These are phyloP conservation scores for Heliangelus exortis DNA, from an alignment of 2,797 vertebrate species.

Conservation along the genomic window DNA sequence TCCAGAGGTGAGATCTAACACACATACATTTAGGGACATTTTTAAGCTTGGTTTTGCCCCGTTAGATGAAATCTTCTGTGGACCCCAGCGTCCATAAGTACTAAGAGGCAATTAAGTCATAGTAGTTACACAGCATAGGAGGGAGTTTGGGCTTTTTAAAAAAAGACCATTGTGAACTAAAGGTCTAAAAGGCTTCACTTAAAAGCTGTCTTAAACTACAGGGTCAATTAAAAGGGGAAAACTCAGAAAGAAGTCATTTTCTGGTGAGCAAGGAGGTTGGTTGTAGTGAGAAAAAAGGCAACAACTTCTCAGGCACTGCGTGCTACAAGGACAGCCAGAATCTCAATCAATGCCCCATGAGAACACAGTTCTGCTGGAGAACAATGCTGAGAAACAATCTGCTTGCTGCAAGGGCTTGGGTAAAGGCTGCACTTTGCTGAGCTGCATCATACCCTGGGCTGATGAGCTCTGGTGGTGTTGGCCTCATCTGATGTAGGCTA, in stretches of 20 bases:
- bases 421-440: not conserved
- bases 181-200: not conserved
- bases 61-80: rapidly evolving
- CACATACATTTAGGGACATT: not conserved
- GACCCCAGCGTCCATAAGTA: not conserved
- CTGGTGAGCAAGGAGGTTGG: not conserved
- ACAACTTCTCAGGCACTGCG: not conserved
- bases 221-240: not conserved
- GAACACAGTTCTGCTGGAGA: not conserved
- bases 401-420: not conserved
- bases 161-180: not conserved
- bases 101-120: not conserved
- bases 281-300: not conserved
- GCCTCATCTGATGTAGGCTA: not conserved
- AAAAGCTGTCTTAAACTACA: not conserved
- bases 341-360: not conserved
- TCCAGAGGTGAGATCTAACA: not conserved
- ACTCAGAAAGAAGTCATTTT: not conserved
- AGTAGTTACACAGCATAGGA: not conserved
- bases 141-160: not conserved
- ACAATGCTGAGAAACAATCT: not conserved
- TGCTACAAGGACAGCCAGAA: not conserved
- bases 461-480: not conserved
- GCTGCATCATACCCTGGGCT: not conserved
- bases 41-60: not conserved